phyloP scores from a whole-genome alignment of 2,113 vertebrate genomes.

The Actenoides lindsayi region DNA sequence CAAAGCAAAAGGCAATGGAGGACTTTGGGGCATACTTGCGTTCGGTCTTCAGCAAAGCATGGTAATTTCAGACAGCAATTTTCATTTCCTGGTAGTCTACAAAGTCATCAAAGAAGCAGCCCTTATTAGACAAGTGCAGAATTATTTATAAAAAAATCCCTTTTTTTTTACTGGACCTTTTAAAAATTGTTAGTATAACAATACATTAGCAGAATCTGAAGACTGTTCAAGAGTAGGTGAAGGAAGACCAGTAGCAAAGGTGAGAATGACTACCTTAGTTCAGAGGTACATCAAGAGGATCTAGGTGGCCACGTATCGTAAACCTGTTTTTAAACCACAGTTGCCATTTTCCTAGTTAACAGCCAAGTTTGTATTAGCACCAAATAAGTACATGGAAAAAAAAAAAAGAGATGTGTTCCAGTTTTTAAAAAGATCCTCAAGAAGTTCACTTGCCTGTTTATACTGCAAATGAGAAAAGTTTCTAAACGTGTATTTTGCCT shows the following conservation, averaged over 20 bases:
- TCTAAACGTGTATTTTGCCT: not conserved
- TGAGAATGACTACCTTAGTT: not conserved
- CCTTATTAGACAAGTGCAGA: not conserved
- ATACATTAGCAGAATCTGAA: not conserved
- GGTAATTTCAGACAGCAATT: not conserved
- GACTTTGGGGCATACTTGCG: not conserved
- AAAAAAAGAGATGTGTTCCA: not conserved
- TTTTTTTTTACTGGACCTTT: not conserved
- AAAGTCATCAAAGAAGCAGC: not conserved
- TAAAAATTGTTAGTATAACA: not conserved
- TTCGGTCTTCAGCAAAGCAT: not conserved
- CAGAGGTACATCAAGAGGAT: accelerated
- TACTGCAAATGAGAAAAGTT: not conserved
- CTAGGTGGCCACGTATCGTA: not conserved
- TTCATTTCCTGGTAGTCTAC: not conserved
- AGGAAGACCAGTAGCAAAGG: not conserved
- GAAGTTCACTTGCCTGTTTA: not conserved
- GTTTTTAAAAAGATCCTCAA: not conserved
- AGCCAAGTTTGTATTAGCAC: not conserved
- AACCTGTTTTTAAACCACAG: not conserved
- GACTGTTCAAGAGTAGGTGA: not conserved
- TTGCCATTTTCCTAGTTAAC: not conserved
- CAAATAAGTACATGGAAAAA: not conserved
- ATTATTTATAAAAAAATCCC: not conserved
- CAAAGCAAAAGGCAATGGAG: not conserved